These are phyloP conservation scores for Siderastrea radians DNA, from an alignment of 92 coral and sea anemone genomes.

Conservation along the genomic window DNA sequence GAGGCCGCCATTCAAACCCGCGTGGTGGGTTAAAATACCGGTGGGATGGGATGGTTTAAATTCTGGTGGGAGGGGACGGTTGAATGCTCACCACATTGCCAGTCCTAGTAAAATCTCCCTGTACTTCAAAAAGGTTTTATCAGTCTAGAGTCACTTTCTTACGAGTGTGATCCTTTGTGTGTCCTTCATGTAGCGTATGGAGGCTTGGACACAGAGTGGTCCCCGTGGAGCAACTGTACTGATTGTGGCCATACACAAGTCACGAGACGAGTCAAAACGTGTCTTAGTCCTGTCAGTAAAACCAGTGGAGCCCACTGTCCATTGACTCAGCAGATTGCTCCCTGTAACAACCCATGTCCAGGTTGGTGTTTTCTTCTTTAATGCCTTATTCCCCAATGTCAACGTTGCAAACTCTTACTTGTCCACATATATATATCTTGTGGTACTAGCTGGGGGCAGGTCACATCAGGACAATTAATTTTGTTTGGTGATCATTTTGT, in stretches of 20 bases:
- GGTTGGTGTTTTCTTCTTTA: slow-evolving; percentile 21
- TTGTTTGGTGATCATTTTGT: too few species aligned
- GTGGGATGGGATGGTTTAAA: too few species aligned
- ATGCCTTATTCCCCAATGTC: background rate
- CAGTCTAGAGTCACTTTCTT: background rate
- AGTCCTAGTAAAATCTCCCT: too few species aligned
- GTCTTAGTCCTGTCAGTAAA: slow-evolving; percentile 58
- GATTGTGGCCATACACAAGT: slow-evolving; percentile 70
- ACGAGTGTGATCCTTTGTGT: background rate
- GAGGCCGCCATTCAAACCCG: too few species aligned
- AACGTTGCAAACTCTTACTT: too few species aligned
- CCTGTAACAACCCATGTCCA: slow-evolving; percentile 75
- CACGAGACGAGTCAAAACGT: slow-evolving; percentile 49
- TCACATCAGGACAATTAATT: too few species aligned
- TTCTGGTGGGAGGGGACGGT: too few species aligned
- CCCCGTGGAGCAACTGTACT: slow-evolving; percentile 76
- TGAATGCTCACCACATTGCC: too few species aligned
- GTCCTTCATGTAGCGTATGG: slow-evolving; percentile 56
- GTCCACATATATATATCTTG: too few species aligned
- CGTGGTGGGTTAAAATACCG: too few species aligned
- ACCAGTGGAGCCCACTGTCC: slow-evolving; percentile 78
- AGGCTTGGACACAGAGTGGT: slow-evolving; percentile 76
- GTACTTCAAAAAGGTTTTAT: too few species aligned
- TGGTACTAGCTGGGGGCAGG: too few species aligned
- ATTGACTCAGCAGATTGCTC: slow-evolving; percentile 41